Base-by-base conservation (phyloP, 2,113 vertebrate genomes). In the Taxidea taxus region DNA sequence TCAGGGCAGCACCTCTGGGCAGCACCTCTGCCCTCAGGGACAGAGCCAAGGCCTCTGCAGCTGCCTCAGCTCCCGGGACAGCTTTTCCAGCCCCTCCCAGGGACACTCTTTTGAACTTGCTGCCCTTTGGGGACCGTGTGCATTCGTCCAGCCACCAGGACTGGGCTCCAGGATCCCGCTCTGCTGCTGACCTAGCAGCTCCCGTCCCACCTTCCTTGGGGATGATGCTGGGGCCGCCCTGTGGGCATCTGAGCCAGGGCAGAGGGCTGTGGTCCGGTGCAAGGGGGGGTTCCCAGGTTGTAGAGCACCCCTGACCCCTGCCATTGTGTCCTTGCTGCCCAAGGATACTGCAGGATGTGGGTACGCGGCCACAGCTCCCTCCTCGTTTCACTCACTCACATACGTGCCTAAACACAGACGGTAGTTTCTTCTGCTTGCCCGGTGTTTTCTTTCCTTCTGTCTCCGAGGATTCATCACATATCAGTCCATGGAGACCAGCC, bases 301-400 rank as follows among this genome's bases (percentile, higher is more conserved):
- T 6, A 60, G 60, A 27, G 39, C 16, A 29, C 42, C 31, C 27
- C 68, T 21, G 42, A 2, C 44, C 37, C 62, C 78, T 13, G 21
- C 2, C 3, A 18, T 21, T 3, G 0, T 23, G 83, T 42, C 68
- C 15, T 66, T 66, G 64, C 31, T n/a, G 64, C 64, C 64, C 64
- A 29, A 18, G 51, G 92, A 7, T 7, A 0, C 44, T 13, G 34
- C 37, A 27, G 18, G 9, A 7, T 8, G 4, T 44, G 56, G 10
- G 12, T 2, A 0, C 47, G 34, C 27, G 49, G 20, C 23, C 62
- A 1, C 5, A 7, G 31, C 3, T 9, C 42, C 58, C 44, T 47
- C 29, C 0, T 0, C 3, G 8, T 7, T 0, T 7, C 31, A 0
- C 11, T 39, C 16, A 2, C 10, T 0, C 31, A 2, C 15, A 5